These are phyloP conservation scores for Pteruthius melanotis DNA, from an alignment of 2,113 vertebrate species.

Conservation along the genomic window DNA sequence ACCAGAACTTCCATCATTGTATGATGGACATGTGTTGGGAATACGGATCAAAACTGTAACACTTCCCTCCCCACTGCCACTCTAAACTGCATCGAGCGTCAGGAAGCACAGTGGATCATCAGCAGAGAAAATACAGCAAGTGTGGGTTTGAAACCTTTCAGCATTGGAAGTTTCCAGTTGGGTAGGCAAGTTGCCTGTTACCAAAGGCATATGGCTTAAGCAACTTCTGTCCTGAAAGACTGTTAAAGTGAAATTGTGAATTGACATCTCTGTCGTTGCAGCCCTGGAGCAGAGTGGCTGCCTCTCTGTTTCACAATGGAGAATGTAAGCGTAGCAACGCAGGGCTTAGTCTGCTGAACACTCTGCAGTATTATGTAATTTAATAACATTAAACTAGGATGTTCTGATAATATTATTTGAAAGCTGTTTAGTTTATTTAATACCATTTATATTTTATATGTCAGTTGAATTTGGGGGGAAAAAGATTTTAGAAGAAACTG, in stretches of 20 bases:
- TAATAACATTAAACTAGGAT: constrained; percentile 9
- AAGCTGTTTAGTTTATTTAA: constrained; percentile 19
- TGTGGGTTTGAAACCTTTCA: not conserved
- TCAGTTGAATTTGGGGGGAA: not conserved
- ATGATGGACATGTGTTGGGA: not conserved
- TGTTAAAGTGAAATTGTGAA: constrained; percentile 2
- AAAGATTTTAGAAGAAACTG: constrained; percentile 1
- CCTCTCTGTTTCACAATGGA: not conserved
- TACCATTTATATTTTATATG: not conserved
- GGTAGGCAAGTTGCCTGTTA: not conserved
- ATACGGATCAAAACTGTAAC: not conserved
- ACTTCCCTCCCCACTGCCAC: not conserved
- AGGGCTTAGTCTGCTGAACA: not conserved
- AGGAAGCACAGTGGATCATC: not conserved
- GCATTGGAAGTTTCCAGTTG: not conserved
- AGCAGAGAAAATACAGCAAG: not conserved
- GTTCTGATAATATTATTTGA: constrained; percentile 13
- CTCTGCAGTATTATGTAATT: constrained; percentile 7
- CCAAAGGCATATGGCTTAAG: not conserved
- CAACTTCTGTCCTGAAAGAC: not conserved
- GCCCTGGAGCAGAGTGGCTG: not conserved
- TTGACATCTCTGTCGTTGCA: not conserved
- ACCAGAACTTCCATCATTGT: not conserved
- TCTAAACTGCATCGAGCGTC: not conserved
- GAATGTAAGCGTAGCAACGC: not conserved